phyloP scores from a whole-genome alignment of 1,140 invertebrate species.

The Drosophila arawakana region DNA sequence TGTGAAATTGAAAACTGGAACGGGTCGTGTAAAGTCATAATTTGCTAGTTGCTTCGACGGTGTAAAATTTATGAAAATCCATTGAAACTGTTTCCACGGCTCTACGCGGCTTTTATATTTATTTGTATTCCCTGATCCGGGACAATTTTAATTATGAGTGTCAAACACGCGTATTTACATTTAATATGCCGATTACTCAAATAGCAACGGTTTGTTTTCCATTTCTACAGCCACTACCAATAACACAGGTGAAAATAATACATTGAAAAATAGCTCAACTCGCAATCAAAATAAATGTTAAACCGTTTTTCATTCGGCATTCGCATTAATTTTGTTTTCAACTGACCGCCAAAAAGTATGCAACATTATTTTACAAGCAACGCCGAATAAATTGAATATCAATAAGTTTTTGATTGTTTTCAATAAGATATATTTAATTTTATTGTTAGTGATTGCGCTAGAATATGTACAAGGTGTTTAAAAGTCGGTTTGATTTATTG shows the following conservation, averaged over 20 bases:
- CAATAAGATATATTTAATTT: background rate
- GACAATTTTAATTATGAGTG: conserved; percentile 44
- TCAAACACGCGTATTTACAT: conserved; percentile 37
- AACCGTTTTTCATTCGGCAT: background rate
- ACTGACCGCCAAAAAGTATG: background rate
- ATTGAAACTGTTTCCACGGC: conserved; percentile 25
- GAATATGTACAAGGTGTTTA: too few species aligned
- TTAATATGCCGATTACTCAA: conserved; percentile 41
- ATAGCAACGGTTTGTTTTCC: conserved; percentile 20
- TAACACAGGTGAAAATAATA: background rate
- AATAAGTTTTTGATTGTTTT: background rate
- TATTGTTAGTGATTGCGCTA: too few species aligned
- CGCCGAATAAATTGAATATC: background rate
- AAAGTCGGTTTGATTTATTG: too few species aligned
- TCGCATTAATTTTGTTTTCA: background rate
- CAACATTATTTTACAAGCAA: background rate
- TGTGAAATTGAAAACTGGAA: background rate
- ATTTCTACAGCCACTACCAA: background rate
- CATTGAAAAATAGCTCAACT: conserved; percentile 4
- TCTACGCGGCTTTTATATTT: conserved; percentile 24
- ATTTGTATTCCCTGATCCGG: conserved; percentile 37
- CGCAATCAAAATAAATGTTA: conserved; percentile 25
- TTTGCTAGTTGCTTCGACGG: conserved; percentile 4
- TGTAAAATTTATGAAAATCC: conserved; percentile 13
- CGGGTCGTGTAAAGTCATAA: conserved; percentile 14